These are phyloP conservation scores for Leptodactylus fuscus DNA, from an alignment of 2,113 vertebrate species.

Conservation along the genomic window DNA sequence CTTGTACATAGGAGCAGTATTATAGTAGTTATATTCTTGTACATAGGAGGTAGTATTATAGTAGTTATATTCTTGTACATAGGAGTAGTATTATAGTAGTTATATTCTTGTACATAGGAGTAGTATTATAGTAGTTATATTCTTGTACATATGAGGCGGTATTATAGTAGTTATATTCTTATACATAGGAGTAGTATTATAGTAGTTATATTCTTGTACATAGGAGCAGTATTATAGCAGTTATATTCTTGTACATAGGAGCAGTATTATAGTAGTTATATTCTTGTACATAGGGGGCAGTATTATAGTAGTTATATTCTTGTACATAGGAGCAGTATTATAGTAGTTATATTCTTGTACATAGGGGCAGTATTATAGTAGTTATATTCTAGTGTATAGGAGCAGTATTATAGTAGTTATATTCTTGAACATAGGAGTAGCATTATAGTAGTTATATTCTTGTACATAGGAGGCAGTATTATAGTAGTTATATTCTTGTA, in stretches of 20 bases:
- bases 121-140: constrained; percentile 1
- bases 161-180: too few species aligned
- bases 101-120: not conserved
- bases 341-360: constrained; percentile 1
- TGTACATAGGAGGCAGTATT: not conserved
- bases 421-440: too few species aligned
- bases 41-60: too few species aligned
- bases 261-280: not conserved
- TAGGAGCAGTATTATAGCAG: too few species aligned
- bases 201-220: too few species aligned
- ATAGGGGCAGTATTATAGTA: not conserved
- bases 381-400: not conserved
- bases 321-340: not conserved
- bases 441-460: constrained; percentile 3
- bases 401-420: not conserved
- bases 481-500: constrained; percentile 7
- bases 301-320: constrained; percentile 8
- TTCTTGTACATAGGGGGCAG: not conserved
- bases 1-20: not conserved
- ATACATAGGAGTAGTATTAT: too few species aligned
- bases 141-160: not conserved
- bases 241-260: too few species aligned
- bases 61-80: not conserved
- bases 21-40: constrained; percentile 4
- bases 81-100: not conserved